A percentile compares a stretch with the other conserved stretches of the same genome.
Evolutionary conservation across 2,113 vertebrate species (phyloP).

Genomic region (Pangasianodon hypophthalmus): DNA sequence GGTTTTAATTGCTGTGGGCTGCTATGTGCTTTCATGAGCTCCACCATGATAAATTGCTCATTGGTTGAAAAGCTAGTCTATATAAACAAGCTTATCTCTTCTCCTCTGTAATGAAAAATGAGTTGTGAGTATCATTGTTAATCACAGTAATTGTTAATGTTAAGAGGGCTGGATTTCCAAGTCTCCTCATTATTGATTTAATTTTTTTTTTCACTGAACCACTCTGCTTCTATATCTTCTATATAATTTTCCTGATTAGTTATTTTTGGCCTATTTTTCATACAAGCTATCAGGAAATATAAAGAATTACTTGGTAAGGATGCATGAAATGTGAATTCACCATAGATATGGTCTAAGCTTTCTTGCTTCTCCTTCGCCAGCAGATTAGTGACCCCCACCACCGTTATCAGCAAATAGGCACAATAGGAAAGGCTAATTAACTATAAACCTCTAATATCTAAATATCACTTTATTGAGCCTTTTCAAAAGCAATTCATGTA

Average conservation of each 20-base stretch:
- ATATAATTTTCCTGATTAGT: constrained; percentile 69
- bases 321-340: constrained; percentile 60
- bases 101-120: constrained; percentile 88
- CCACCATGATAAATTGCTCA: constrained; percentile 78
- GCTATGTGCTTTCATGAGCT: constrained; percentile 74
- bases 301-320: constrained; percentile 71
- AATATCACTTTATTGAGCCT: constrained; percentile 42
- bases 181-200: constrained; percentile 84
- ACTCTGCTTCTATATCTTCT: constrained; percentile 71
- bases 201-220: constrained; percentile 80
- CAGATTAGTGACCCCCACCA: constrained; percentile 47
- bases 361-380: constrained; percentile 43
- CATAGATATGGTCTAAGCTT: constrained; percentile 47
- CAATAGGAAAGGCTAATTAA: constrained; percentile 54
- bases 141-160: constrained; percentile 90
- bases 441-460: constrained; percentile 49
- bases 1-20: constrained; percentile 88
- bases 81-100: constrained; percentile 90
- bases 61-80: constrained; percentile 75
- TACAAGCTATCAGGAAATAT: constrained; percentile 62
- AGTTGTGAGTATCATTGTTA: constrained; percentile 88
- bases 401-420: constrained; percentile 41
- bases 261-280: constrained; percentile 66
- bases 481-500: constrained; percentile 16
- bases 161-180: constrained; percentile 82